phyloP scores from a whole-genome alignment of 2,888 invertebrate genomes.

The Harpalus rubripes region DNA sequence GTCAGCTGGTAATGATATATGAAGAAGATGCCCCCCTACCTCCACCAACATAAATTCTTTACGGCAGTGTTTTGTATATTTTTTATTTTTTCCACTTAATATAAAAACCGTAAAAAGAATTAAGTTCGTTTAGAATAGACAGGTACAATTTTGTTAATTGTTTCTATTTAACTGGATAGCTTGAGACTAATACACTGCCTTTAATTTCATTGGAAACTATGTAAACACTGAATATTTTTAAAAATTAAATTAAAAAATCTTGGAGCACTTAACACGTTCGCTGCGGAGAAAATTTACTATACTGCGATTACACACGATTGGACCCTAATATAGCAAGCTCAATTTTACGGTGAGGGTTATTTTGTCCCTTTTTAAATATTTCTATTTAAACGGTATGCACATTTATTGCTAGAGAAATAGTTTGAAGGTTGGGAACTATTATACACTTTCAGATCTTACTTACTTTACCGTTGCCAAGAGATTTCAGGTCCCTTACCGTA shows the following conservation, averaged over 20 bases:
- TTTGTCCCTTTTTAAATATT: no score
- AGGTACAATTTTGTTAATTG: constrained; percentile 10
- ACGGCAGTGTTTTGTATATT: constrained; percentile 1
- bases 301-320: no score
- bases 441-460: no score
- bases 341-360: no score
- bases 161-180: constrained; percentile 39
- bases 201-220: constrained; percentile 42
- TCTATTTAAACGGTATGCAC: no score
- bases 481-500: no score
- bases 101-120: constrained; percentile 13
- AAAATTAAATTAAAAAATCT: constrained; percentile 3
- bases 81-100: neutral
- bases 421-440: no score
- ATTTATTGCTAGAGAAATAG: no score
- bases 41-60: constrained; percentile 73
- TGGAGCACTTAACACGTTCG: neutral
- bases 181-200: constrained; percentile 31
- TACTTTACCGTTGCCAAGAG: no score
- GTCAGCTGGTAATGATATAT: constrained; percentile 83
- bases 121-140: neutral
- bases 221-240: constrained; percentile 48
- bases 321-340: no score
- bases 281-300: neutral
- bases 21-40: constrained; percentile 87